These are phyloP conservation scores for Hydrotaea cyrtoneurina DNA, from an alignment of 2,888 invertebrate species.

Conservation along the genomic window DNA sequence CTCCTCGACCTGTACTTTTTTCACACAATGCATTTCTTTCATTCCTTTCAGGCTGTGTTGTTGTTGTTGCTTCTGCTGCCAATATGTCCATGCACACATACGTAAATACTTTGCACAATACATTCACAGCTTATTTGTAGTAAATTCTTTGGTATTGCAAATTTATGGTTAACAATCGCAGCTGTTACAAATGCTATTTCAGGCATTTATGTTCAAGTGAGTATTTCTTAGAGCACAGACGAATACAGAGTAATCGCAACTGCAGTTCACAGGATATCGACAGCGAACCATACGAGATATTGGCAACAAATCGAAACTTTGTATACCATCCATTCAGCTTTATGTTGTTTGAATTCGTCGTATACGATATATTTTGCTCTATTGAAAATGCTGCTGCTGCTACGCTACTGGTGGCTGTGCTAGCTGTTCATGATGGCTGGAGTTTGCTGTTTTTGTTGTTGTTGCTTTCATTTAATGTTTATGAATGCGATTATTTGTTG, in stretches of 20 bases:
- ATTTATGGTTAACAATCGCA: conserved; percentile 67
- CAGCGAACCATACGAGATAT: background rate
- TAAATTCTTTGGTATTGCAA: conserved; percentile 64
- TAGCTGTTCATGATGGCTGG: too few species aligned
- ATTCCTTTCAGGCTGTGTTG: background rate
- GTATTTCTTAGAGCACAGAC: background rate
- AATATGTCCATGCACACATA: background rate
- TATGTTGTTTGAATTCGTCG: conserved; percentile 11
- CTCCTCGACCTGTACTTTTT: background rate
- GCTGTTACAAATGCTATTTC: conserved; percentile 59
- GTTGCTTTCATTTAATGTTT: conserved; percentile 61
- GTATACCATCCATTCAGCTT: conserved; percentile 51
- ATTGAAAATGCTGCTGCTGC: background rate
- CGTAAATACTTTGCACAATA: conserved; percentile 40
- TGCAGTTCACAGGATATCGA: background rate
- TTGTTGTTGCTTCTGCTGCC: background rate
- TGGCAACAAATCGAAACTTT: conserved; percentile 52
- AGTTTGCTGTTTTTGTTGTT: conserved; percentile 53
- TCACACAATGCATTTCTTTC: conserved; percentile 10
- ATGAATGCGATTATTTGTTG: conserved; percentile 67
- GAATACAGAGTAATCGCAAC: background rate
- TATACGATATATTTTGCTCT: conserved; percentile 3
- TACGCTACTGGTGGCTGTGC: too few species aligned
- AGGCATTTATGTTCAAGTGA: conserved; percentile 15
- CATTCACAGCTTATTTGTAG: conserved; percentile 65